Conservation (phyloP, 2,797 vertebrate species). For the Eremophila alpestris region DNA sequence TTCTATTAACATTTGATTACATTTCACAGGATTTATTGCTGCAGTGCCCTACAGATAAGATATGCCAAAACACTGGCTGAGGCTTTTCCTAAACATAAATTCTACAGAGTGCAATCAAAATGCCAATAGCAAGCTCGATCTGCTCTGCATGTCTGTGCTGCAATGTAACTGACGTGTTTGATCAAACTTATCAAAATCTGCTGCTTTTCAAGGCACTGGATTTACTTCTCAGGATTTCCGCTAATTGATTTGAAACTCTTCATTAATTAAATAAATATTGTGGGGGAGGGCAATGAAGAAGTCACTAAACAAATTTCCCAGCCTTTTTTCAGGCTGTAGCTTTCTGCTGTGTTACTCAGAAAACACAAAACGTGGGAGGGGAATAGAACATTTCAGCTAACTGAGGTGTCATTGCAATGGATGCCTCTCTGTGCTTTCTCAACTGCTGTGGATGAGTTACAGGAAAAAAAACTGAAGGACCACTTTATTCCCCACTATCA, state of each 20-base stretch:
- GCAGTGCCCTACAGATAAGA: not conserved
- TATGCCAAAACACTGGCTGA: slow-evolving; percentile 21
- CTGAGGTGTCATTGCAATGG: not conserved
- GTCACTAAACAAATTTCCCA: not conserved
- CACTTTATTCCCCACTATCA: not conserved
- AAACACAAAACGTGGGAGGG: not conserved
- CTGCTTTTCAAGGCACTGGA: not conserved
- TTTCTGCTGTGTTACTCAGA: not conserved
- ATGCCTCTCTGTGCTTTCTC: not conserved
- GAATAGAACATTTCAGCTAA: not conserved
- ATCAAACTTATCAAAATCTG: not conserved
- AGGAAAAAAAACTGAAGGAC: not conserved
- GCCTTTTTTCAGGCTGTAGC: not conserved
- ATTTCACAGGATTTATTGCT: slow-evolving; percentile 58
- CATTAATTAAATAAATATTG: not conserved
- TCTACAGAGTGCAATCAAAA: slow-evolving; percentile 36
- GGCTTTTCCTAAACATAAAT: slow-evolving; percentile 42
- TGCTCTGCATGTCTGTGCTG: not conserved
- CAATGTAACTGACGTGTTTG: not conserved
- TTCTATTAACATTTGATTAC: slow-evolving; percentile 56
- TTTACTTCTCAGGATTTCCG: not conserved
- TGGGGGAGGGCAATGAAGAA: not conserved
- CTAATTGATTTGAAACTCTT: not conserved
- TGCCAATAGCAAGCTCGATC: not conserved
- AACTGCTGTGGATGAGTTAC: not conserved